Base-by-base conservation (phyloP, 2,888 invertebrate genomes). In the Cephalotes varians region DNA sequence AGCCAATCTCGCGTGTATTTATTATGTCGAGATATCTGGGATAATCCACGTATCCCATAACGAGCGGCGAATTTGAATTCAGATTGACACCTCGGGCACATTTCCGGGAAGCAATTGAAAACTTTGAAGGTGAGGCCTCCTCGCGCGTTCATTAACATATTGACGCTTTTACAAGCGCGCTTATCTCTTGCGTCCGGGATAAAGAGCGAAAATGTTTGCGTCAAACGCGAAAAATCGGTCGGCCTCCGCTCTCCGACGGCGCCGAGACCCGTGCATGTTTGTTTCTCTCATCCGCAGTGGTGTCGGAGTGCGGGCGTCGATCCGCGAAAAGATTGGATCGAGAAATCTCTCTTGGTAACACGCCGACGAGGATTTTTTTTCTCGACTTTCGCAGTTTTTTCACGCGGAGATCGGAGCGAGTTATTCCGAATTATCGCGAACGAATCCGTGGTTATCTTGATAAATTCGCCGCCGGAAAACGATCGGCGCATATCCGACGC, bases 61-160 rank as follows among this genome's bases (percentile, higher is more conserved):
- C 25, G 18, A 21, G 60, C 10, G 18, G 2, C 5, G 25, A 10
- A n/a, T n/a, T 83, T 74, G 76, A 84, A 87, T 84, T 84, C 82
- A 81, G 79, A 87, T 84, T 73, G 81, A 79, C 83, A 51, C 31
- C 69, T 76, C 83, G 2, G 74, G 60, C 82, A 73, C 51, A 80
- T 91, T 92, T 88, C 87, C 88, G 84, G 87, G 90, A 90, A 88
- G 85, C 86, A 85, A 90, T n/a, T 88, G 88, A 90, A 91, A 89
- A 91, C 86, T 89, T 90, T 77, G 83, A 85, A 86, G 87, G 86
- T 83, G 81, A 89, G 81, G 88, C 49, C 21, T 6, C 49, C 15
- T 47, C 51, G 21, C 51, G 71, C 90, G 82, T 85, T 90, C 91
- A 91, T 92, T 91, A 91, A 88, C 89, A 91, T 90, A 91, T 90